Conservation (phyloP, 2,113 vertebrate genomes). For the Microcebus murinus region DNA sequence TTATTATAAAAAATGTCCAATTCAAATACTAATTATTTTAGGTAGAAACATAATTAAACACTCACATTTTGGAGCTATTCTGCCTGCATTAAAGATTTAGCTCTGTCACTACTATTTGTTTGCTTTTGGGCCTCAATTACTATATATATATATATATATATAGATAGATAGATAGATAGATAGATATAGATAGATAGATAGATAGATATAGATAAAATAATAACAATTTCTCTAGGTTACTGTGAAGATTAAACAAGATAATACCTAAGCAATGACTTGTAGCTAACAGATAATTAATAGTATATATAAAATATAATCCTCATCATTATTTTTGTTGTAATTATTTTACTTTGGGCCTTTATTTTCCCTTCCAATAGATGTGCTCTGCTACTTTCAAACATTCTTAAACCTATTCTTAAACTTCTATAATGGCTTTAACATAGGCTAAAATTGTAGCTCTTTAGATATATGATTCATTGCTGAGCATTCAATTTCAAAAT, state of each 20-base stretch:
- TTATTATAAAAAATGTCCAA: not conserved
- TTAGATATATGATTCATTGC: not conserved
- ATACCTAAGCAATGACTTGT: not conserved
- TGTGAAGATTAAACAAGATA: not conserved
- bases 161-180: too few relatives aligned
- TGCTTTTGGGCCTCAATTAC: not conserved
- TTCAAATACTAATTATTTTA: not conserved
- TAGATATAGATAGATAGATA: not conserved
- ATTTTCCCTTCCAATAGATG: not conserved
- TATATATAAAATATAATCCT: not conserved
- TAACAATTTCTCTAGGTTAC: not conserved
- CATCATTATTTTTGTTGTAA: not conserved
- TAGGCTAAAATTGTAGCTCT: not conserved
- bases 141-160: not conserved
- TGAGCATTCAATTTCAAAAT: not conserved
- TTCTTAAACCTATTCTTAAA: not conserved
- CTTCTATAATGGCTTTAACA: not conserved
- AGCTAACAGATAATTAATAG: not conserved
- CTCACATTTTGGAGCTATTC: slow-evolving; percentile 20
- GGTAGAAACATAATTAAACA: not conserved
- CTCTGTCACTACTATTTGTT: not conserved
- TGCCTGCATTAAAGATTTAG: not conserved
- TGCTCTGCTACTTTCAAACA: not conserved
- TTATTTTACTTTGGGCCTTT: slow-evolving; percentile 2
- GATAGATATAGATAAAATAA: not conserved